phyloP scores from a whole-genome alignment of 1,140 invertebrate species.

The Drosophila burlai region DNA sequence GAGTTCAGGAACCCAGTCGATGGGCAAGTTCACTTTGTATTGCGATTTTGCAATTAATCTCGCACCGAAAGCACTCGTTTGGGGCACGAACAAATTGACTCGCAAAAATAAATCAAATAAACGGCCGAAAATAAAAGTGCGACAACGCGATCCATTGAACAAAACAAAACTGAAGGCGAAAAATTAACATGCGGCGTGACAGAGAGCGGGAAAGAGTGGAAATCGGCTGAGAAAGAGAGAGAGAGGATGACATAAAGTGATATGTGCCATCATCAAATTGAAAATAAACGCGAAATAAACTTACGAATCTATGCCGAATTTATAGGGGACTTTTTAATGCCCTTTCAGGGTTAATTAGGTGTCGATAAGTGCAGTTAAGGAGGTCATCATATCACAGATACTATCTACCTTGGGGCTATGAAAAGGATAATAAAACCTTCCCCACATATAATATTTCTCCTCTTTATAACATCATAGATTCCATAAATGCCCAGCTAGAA shows the following conservation, averaged over 20 bases:
- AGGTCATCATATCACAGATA: not conserved
- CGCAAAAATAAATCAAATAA: constrained; percentile 62
- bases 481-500: not conserved
- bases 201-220: not conserved
- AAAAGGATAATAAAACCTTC: not conserved
- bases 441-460: not conserved
- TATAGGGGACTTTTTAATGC: constrained; percentile 33
- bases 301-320: not conserved
- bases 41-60: constrained; percentile 11
- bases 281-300: constrained; percentile 52
- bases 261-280: constrained; percentile 60
- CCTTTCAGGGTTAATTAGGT: constrained; percentile 30
- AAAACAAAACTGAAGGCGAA: constrained; percentile 57
- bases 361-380: not conserved
- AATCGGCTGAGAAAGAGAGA: constrained; percentile 15
- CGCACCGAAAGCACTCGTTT: not conserved
- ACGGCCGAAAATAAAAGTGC: constrained; percentile 47
- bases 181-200: constrained; percentile 37
- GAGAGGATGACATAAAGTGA: constrained; percentile 36
- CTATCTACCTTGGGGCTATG: not conserved
- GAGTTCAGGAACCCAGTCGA: constrained; percentile 49
- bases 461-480: not conserved
- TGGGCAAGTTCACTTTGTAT: constrained; percentile 43
- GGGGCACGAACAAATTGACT: constrained; percentile 41
- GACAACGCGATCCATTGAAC: constrained; percentile 66